phyloP scores from a whole-genome alignment of 1,140 invertebrate species.

The Nilaparvata lugens region DNA sequence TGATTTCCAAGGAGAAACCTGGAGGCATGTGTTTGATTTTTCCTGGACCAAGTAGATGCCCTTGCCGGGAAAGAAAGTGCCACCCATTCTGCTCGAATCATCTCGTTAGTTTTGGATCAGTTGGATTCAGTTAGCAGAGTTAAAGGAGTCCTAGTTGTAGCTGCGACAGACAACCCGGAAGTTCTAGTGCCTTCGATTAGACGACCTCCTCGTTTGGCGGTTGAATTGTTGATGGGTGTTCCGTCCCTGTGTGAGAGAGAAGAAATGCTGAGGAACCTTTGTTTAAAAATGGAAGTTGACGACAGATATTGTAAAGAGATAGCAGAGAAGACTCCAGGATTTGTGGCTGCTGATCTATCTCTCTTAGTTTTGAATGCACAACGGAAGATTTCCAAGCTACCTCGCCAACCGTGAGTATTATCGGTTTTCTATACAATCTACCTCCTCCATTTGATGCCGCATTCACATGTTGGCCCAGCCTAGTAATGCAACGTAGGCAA shows the following conservation, averaged over 20 bases:
- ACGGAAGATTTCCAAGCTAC: background rate
- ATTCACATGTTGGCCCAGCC: too few species aligned
- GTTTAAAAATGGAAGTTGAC: slow-evolving; percentile 7
- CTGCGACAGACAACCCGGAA: slow-evolving; percentile 34
- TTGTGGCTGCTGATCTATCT: slow-evolving; percentile 40
- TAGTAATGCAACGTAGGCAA: too few species aligned
- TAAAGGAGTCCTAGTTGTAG: slow-evolving; percentile 34
- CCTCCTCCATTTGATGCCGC: too few species aligned
- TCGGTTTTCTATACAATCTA: slow-evolving; percentile 6
- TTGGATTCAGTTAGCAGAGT: slow-evolving; percentile 32
- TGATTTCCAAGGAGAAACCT: slow-evolving; percentile 26
- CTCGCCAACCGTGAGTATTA: background rate
- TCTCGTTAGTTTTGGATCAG: slow-evolving; percentile 32
- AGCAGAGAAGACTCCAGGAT: slow-evolving; percentile 38
- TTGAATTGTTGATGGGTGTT: slow-evolving; percentile 54
- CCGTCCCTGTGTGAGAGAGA: slow-evolving; percentile 52
- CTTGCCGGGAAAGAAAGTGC: slow-evolving; percentile 14
- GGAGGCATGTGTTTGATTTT: slow-evolving; percentile 16
- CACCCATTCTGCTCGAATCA: slow-evolving; percentile 29
- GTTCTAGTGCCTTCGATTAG: slow-evolving; percentile 32
- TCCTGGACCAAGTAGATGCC: slow-evolving; percentile 8
- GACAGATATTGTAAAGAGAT: slow-evolving; percentile 28
- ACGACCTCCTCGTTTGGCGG: slow-evolving; percentile 34
- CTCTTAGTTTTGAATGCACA: slow-evolving; percentile 35
- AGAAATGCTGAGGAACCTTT: slow-evolving; percentile 36